A percentile compares a stretch with the other conserved stretches of the same genome.
phyloP scores from a whole-genome alignment of 2,113 vertebrate species.

The Bungarus multicinctus region DNA sequence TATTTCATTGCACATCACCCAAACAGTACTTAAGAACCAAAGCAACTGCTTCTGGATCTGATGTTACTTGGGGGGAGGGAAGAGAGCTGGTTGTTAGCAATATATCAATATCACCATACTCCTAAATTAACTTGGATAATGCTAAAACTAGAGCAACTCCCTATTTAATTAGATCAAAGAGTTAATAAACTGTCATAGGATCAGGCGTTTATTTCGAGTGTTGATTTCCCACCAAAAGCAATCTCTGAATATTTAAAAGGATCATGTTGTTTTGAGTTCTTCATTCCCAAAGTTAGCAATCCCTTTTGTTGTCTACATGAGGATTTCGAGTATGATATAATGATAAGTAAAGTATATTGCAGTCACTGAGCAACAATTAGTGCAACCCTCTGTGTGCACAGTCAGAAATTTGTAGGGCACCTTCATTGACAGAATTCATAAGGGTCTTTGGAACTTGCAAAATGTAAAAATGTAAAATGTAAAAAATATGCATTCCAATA shows the following conservation, averaged over 20 bases:
- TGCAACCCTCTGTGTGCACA: not conserved
- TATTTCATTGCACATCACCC: not conserved
- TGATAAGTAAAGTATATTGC: conserved; percentile 27
- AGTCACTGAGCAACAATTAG: conserved; percentile 61
- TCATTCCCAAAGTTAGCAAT: conserved; percentile 46
- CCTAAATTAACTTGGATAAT: not conserved
- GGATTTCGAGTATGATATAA: conserved; percentile 34
- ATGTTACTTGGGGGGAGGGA: not conserved
- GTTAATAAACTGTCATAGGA: not conserved
- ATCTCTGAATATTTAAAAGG: conserved; percentile 12
- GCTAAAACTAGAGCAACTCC: not conserved
- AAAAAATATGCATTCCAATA: not conserved
- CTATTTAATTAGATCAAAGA: not conserved
- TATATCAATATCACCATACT: not conserved
- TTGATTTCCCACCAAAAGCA: not conserved
- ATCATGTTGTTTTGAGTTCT: conserved; percentile 26
- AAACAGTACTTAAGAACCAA: conserved; percentile 7
- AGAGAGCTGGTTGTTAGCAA: not conserved
- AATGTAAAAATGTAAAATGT: too few relatives aligned
- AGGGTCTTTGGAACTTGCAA: not conserved
- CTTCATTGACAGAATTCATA: not conserved
- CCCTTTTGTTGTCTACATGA: conserved; percentile 26
- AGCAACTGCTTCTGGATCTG: conserved; percentile 22
- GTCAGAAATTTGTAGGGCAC: not conserved
- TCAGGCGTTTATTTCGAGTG: not conserved